Base-by-base conservation (phyloP, 2,113 vertebrate species). In the Philantomba maxwellii region DNA sequence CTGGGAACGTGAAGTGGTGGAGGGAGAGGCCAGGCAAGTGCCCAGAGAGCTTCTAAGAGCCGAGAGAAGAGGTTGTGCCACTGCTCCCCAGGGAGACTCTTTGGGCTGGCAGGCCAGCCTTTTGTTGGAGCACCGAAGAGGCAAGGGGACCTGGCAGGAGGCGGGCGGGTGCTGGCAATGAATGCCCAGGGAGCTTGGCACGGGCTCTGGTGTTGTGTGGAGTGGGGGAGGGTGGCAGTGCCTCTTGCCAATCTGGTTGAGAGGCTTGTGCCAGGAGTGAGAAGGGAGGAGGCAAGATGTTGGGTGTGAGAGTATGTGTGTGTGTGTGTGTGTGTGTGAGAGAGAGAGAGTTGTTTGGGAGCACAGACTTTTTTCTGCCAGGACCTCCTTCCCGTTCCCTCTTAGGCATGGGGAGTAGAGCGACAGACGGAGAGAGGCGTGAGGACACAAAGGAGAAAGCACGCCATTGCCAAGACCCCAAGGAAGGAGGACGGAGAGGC, bases 401-500 rank as follows among this genome's bases (percentile, higher is more conserved):
- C 88, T 95, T 91, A 96, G 96, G 88, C 43, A 30, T 82, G 82
- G 95, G 93, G 51, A 92, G 26, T 49, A 80, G 93, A 93, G 73
- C 45, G 7, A 64, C 93, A 94, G 93, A 93, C 1, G 49, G 96
- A 89, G 95, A 86, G 73, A 91, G 45, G 64, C 73, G 0, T 80
- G 85, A 97, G 96, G 93, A 97, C 96, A 97, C 96, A 98, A 98
- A 98, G 97, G 97, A 97, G 80, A 87, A 95, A 70, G 82, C 19
- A 1, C 64, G 21, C 94, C 95, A 97, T 97, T 84, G 92, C 97
- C 90, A 96, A 95, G 91, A 97, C 94, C 96, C 82, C 77, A 83
- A 97, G 97, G 96, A 97, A 93, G 96, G 95, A 97, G 96, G 62
- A 89, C 87, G 92, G 80, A 89, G 92, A 95, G 73, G 70, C 96